phyloP scores from a whole-genome alignment of 2,888 invertebrate species.

The Macrosiphum euphorbiae region DNA sequence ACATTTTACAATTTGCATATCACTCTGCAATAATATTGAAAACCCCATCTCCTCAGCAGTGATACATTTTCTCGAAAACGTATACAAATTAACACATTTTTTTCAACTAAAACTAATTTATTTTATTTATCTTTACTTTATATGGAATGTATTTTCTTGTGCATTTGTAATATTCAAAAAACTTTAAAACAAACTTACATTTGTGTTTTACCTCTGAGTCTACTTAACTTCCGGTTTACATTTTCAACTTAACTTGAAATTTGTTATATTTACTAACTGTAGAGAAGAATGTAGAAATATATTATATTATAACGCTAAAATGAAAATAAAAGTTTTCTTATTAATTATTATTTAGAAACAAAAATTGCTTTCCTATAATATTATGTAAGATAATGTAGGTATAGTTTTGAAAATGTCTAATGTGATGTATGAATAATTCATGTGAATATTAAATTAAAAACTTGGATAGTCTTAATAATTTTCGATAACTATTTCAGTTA shows the following conservation, averaged over 20 bases:
- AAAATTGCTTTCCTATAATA: neutral
- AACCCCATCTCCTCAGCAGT: neutral
- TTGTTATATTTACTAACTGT: neutral
- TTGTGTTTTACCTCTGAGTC: neutral
- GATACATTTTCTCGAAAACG: neutral
- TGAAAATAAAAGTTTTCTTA: conserved; percentile 5
- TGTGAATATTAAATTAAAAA: conserved; percentile 9
- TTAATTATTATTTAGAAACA: conserved; percentile 18
- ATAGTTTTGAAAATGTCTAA: neutral
- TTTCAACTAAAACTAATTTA: neutral
- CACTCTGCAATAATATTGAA: neutral
- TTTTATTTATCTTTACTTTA: neutral
- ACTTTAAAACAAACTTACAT: conserved; percentile 1
- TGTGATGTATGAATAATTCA: neutral
- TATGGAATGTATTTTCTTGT: neutral
- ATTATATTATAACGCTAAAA: neutral
- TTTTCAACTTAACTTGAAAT: neutral
- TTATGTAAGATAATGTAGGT: neutral
- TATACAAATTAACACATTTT: neutral
- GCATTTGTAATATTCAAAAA: neutral
- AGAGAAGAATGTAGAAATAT: neutral
- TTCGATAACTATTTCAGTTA: neutral
- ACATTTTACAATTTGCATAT: neutral
- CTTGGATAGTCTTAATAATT: neutral
- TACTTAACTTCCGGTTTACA: neutral